phyloP scores from a whole-genome alignment of 2,797 vertebrate genomes.

The Sciurus vulgaris region DNA sequence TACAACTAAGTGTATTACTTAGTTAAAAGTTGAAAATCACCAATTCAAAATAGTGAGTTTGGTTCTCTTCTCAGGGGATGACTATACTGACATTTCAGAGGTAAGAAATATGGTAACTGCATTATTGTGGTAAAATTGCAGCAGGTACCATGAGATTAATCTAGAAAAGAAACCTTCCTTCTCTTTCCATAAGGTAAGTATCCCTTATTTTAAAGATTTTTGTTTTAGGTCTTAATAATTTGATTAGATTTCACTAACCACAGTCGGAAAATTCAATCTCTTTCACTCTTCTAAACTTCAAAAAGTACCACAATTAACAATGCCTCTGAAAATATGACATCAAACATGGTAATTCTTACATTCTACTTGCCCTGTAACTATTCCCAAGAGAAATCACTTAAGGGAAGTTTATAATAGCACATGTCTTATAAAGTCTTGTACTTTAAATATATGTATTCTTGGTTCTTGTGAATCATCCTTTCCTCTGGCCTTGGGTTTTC shows the following conservation, averaged over 20 bases:
- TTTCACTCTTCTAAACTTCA: background rate
- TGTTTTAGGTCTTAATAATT: constrained; percentile 19
- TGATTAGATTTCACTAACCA: constrained; percentile 28
- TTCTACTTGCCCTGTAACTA: background rate
- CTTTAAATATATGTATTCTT: background rate
- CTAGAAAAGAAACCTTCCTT: background rate
- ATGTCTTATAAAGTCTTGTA: background rate
- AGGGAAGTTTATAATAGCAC: background rate
- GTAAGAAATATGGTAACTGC: background rate
- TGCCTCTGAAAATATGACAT: constrained; percentile 16
- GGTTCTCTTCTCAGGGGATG: background rate
- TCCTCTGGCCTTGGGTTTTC: background rate
- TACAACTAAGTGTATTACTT: background rate
- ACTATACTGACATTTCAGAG: background rate
- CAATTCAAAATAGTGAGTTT: background rate
- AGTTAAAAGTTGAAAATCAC: background rate
- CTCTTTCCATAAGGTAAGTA: constrained; percentile 33
- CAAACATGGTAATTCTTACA: background rate
- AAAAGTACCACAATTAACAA: background rate
- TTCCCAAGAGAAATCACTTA: background rate
- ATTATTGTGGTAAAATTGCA: background rate
- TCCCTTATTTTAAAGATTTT: background rate
- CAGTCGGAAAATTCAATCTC: background rate
- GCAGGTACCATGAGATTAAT: background rate
- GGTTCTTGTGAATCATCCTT: background rate